Conservation (phyloP, 2,113 vertebrate species). For the Psilopsiagon aymara region DNA sequence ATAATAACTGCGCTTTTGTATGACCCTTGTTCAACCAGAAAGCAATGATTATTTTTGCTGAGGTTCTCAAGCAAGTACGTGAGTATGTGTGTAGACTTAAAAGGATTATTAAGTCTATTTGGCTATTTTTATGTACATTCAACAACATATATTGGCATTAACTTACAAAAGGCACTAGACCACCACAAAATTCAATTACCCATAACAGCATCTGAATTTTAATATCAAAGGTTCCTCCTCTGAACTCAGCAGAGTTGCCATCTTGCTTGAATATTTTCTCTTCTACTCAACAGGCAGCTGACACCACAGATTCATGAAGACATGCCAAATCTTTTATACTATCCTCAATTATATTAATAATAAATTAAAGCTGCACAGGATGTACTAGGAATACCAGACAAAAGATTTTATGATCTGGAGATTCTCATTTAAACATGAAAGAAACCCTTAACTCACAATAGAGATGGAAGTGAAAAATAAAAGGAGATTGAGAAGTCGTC, state of each 20-base stretch:
- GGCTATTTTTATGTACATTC: neutral
- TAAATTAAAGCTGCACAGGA: neutral
- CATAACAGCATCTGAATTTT: neutral
- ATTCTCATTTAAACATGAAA: neutral
- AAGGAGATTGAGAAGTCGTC: neutral
- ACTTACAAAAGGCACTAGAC: neutral
- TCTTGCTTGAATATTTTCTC: neutral
- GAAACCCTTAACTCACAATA: neutral
- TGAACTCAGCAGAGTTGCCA: neutral
- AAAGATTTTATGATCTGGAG: neutral
- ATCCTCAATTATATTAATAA: neutral
- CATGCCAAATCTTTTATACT: neutral
- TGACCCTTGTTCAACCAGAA: neutral
- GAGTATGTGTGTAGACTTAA: neutral
- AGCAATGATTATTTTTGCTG: neutral
- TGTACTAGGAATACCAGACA: neutral
- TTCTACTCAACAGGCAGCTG: neutral
- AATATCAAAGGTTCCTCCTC: neutral
- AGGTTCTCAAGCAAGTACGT: neutral
- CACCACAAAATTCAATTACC: neutral
- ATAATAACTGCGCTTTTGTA: neutral
- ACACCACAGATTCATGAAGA: neutral
- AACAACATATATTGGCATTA: neutral
- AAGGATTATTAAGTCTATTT: neutral
- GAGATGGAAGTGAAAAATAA: neutral